Conservation (phyloP, 1,140 invertebrate genomes). For the Sitobion miscanthi region DNA sequence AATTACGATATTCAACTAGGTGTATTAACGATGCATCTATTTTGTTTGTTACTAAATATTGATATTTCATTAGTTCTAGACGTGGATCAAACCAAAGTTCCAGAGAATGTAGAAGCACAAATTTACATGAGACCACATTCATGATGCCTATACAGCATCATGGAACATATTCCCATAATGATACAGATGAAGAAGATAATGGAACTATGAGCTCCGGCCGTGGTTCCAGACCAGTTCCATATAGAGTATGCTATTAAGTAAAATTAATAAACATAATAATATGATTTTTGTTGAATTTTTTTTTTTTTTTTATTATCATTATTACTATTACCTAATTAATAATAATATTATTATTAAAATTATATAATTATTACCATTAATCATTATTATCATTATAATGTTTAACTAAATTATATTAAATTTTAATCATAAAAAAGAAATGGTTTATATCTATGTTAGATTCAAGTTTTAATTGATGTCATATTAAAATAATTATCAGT, state of each 20-base stretch:
- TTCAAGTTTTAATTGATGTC: conserved; percentile 23
- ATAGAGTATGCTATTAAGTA: conserved; percentile 46
- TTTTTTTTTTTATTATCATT: background rate
- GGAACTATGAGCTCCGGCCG: conserved; percentile 19
- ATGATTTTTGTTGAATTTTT: background rate
- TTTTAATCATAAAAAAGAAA: background rate
- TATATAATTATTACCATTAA: background rate
- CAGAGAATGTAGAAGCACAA: conserved; percentile 38
- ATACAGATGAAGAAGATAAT: conserved; percentile 29
- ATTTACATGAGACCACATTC: conserved; percentile 52
- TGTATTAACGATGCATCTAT: too few species aligned
- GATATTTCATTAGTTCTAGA: conserved; percentile 17
- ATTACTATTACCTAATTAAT: background rate
- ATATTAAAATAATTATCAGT: conserved; percentile 30
- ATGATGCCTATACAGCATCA: conserved; percentile 44
- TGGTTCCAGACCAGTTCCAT: background rate
- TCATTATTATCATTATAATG: background rate
- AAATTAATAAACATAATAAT: background rate
- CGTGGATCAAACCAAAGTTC: conserved; percentile 27
- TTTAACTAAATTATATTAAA: background rate
- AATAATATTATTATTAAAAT: background rate
- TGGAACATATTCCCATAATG: background rate
- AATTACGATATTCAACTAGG: background rate
- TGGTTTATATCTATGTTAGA: conserved; percentile 30
- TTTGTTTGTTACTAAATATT: background rate